A percentile compares a stretch with the other conserved stretches of the same genome.
These are phyloP conservation scores for Gopherus evgoodei DNA, from an alignment of 2,113 vertebrate species.

Conservation along the genomic window DNA sequence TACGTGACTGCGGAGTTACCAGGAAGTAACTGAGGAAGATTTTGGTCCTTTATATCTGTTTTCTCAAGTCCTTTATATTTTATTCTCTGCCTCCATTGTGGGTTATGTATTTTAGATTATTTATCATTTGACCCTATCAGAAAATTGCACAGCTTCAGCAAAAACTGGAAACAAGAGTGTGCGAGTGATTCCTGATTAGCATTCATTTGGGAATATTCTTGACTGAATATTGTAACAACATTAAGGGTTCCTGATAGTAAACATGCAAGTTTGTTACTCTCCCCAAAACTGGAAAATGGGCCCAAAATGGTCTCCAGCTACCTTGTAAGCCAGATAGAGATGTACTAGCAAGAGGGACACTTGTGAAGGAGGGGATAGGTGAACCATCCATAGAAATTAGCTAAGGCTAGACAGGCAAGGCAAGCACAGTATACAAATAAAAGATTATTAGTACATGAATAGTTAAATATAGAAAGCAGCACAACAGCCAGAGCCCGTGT, in stretches of 20 bases:
- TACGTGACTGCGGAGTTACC: neutral
- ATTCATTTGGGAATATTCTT: neutral
- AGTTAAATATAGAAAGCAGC: neutral
- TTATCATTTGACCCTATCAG: neutral
- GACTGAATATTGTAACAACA: neutral
- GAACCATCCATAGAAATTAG: neutral
- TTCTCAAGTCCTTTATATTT: neutral
- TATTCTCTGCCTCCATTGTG: neutral
- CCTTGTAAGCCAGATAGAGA: neutral
- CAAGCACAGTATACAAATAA: neutral
- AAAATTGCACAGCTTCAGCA: neutral
- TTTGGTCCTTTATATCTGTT: neutral
- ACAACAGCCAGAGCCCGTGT: neutral
- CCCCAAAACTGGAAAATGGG: neutral
- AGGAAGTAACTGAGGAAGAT: neutral
- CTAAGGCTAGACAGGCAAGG: neutral
- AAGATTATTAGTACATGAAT: neutral
- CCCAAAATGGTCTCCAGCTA: neutral
- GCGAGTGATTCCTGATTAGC: neutral
- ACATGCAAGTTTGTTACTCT: neutral
- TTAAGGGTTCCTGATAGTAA: neutral
- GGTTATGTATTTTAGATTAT: constrained; percentile 6
- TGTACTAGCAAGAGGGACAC: neutral
- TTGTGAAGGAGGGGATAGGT: neutral
- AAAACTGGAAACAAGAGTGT: neutral